Evolutionary conservation across 1,140 invertebrate species (phyloP), one percentile per base, ranked within the genome.

Genomic region (Calycopis cecrops): DNA sequence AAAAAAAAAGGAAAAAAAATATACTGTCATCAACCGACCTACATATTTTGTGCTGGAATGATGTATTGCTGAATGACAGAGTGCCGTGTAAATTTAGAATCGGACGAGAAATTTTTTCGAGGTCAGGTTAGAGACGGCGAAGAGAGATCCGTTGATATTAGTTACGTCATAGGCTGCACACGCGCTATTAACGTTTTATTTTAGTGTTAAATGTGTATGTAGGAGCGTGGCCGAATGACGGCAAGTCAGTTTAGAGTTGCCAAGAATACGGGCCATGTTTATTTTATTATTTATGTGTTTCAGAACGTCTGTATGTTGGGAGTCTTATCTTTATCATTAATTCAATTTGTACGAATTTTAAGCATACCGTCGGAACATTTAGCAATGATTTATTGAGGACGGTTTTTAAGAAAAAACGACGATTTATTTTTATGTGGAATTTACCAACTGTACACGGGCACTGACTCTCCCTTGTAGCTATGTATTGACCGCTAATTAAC

Each of bases 21-120:
- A 55, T 63, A 62, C 71, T 78, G 79, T 76, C 76, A 76, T 77
- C 80, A 79, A 83, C 76, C 76, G 79, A 73, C 78, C 82, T 69
- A 77, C 60, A 77, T 83, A 73, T 76, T 77, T 72, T 71, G 63
- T 67, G 57, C 54, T 59, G 60, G 67, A 71, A 75, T 80, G 75
- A 76, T 77, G 68, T 78, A 73, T 71, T 63, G 57, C 71, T 75
- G 71, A 77, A 79, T 73, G 75, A 82, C 68, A 76, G 64, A 73
- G 58, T 63, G 65, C 55, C 65, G 69, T 48, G 66, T 76, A 79
- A 77, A 74, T 79, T 79, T 80, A 79, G 69, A 80, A 65, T 70
- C 62, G 69, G 65, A 44, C 67, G 67, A 74, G 66, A 63, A 73
- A 67, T 63, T 73, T 44, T 79, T 80, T 80, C 72, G 73, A 82